Percentiles rank a stretch among this genome's conserved stretches.
These are phyloP conservation scores for Diadophis punctatus DNA, from an alignment of 2,113 vertebrate species.

Conservation along the genomic window DNA sequence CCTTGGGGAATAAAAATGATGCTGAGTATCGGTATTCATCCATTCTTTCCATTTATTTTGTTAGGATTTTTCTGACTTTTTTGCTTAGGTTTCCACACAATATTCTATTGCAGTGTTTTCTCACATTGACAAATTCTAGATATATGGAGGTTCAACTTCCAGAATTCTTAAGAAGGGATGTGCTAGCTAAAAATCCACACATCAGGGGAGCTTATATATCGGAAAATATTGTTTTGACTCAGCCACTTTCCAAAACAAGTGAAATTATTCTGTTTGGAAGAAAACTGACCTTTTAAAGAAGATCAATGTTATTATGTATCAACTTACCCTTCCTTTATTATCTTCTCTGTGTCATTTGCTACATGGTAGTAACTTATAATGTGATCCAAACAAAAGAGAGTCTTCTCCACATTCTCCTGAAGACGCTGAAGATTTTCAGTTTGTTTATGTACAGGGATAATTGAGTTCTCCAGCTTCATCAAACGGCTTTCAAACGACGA, in stretches of 20 bases:
- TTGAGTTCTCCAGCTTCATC: constrained; percentile 97
- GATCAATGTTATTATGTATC: not conserved
- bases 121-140: not conserved
- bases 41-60: not conserved
- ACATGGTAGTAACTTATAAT: constrained; percentile 98
- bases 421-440: constrained; percentile 96
- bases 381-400: constrained; percentile 89
- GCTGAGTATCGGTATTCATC: not conserved
- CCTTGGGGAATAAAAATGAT: not conserved
- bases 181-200: not conserved
- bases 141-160: not conserved
- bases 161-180: not conserved
- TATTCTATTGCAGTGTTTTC: not conserved
- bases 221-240: not conserved
- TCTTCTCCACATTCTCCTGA: constrained; percentile 96
- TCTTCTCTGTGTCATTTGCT: constrained; percentile 92
- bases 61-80: too few species aligned
- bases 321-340: constrained; percentile 91
- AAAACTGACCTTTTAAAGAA: not conserved
- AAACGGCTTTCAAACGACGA: constrained; percentile 97
- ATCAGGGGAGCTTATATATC: not conserved
- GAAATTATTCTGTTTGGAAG: not conserved
- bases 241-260: not conserved
- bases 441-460: constrained; percentile 97
- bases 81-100: too few species aligned